phyloP scores from a whole-genome alignment of 2,797 vertebrate genomes.

The Periparus ater region DNA sequence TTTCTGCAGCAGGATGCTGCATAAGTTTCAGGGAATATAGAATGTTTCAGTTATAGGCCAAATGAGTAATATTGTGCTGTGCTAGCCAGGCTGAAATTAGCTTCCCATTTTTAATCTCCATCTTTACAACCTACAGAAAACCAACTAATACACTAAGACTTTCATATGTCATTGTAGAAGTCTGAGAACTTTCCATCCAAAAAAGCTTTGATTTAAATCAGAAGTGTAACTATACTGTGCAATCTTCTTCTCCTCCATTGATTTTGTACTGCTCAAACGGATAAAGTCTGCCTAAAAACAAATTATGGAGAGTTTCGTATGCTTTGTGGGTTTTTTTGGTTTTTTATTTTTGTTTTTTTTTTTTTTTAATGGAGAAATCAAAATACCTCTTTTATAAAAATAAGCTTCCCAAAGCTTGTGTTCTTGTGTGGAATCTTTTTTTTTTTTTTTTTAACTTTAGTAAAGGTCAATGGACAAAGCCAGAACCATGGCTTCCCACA shows the following conservation, averaged over 20 bases:
- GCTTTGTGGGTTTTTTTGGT: accelerated
- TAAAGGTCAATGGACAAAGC: not conserved
- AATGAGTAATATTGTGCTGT: not conserved
- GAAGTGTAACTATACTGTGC: not conserved
- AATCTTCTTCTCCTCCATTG: not conserved
- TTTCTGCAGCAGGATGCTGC: conserved; percentile 19
- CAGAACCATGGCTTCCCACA: not conserved
- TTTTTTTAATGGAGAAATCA: not conserved
- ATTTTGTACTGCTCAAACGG: not conserved
- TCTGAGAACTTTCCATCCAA: not conserved
- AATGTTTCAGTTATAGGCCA: not conserved
- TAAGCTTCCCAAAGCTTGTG: not conserved
- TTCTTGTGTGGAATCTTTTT: not conserved
- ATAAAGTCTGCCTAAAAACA: not conserved
- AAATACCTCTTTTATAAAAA: not conserved
- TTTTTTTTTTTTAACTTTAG: not conserved
- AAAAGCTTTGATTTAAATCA: not conserved
- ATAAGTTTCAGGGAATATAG: conserved; percentile 9
- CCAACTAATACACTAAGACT: not conserved
- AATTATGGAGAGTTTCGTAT: not conserved
- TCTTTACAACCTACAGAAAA: not conserved
- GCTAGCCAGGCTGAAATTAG: conserved; percentile 22
- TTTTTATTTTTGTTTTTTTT: too few relatives aligned
- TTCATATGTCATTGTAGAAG: not conserved
- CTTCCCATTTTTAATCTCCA: not conserved